Evolutionary conservation across 2,888 invertebrate species (phyloP).

Genomic region (Drosophila formosana): DNA sequence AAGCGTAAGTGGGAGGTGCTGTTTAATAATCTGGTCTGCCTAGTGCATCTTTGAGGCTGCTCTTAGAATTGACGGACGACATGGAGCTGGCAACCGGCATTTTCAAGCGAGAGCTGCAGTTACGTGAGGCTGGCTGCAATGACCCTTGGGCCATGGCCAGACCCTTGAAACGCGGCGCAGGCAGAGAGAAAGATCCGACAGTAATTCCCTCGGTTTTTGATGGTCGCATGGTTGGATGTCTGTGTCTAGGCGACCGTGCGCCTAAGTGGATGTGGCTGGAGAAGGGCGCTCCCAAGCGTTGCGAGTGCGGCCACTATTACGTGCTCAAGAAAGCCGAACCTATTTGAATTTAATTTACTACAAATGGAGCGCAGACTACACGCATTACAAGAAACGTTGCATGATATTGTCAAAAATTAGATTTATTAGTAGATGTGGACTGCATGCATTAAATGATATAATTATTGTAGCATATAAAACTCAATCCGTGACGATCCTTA

Average conservation of each 20-base stretch:
- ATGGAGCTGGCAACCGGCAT: conserved; percentile 96
- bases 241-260: conserved; percentile 96
- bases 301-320: conserved; percentile 98
- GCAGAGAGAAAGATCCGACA: conserved; percentile 93
- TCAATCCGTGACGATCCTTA: neutral
- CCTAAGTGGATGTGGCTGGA: conserved; percentile 98
- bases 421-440: conserved; percentile 6
- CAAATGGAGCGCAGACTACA: conserved; percentile 19
- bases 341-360: conserved; percentile 85
- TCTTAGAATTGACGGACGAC: conserved; percentile 92
- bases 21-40: neutral
- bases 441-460: conserved; percentile 8
- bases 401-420: conserved; percentile 60
- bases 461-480: neutral
- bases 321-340: conserved; percentile 92
- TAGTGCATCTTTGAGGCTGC: neutral
- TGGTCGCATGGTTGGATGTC: conserved; percentile 95
- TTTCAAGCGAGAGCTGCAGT: conserved; percentile 94
- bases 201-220: conserved; percentile 95
- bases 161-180: conserved; percentile 90
- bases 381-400: conserved; percentile 42
- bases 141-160: conserved; percentile 92
- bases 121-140: conserved; percentile 93
- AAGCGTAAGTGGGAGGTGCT: conserved; percentile 49
- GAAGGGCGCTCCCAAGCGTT: conserved; percentile 94